Evolutionary conservation across 2,888 invertebrate genomes (phyloP).

Genomic region (Polietes domitor): DNA sequence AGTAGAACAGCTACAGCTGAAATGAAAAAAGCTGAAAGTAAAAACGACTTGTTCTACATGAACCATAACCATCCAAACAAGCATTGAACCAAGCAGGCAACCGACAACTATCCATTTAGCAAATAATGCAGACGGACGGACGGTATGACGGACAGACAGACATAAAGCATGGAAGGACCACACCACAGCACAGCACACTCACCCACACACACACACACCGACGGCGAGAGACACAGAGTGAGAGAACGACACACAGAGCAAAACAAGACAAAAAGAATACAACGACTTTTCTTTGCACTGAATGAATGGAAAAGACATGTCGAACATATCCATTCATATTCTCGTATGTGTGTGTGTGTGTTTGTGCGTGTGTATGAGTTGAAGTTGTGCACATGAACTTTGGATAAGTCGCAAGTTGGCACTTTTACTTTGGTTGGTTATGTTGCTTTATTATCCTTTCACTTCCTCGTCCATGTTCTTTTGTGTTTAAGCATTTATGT

Average conservation of each 20-base stretch:
- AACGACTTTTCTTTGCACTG: slow-evolving; percentile 3
- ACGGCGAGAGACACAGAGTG: neutral
- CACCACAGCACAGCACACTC: slow-evolving; percentile 39
- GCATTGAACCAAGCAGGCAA: slow-evolving; percentile 40
- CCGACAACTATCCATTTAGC: slow-evolving; percentile 56
- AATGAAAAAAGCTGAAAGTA: slow-evolving; percentile 40
- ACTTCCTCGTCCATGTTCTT: neutral
- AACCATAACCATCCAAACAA: slow-evolving; percentile 46
- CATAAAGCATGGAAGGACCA: slow-evolving; percentile 54
- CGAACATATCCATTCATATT: slow-evolving; percentile 34
- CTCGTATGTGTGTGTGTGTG: neutral
- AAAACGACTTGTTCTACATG: slow-evolving; percentile 44
- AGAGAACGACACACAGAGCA: slow-evolving; percentile 5
- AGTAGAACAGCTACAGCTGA: neutral
- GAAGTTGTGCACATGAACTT: slow-evolving; percentile 13
- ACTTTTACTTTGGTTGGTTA: slow-evolving; percentile 48
- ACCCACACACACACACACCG: slow-evolving; percentile 15
- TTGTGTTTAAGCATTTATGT: neutral
- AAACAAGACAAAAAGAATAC: neutral
- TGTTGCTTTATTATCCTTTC: slow-evolving; percentile 34
- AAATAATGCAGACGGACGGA: slow-evolving; percentile 56
- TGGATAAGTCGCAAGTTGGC: slow-evolving; percentile 49
- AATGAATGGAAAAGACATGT: slow-evolving; percentile 51
- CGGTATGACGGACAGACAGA: slow-evolving; percentile 31
- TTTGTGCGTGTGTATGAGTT: neutral